Percentiles rank a stretch among this genome's conserved stretches.
phyloP scores from a whole-genome alignment of 2,113 vertebrate genomes.

The Pteruthius melanotis region DNA sequence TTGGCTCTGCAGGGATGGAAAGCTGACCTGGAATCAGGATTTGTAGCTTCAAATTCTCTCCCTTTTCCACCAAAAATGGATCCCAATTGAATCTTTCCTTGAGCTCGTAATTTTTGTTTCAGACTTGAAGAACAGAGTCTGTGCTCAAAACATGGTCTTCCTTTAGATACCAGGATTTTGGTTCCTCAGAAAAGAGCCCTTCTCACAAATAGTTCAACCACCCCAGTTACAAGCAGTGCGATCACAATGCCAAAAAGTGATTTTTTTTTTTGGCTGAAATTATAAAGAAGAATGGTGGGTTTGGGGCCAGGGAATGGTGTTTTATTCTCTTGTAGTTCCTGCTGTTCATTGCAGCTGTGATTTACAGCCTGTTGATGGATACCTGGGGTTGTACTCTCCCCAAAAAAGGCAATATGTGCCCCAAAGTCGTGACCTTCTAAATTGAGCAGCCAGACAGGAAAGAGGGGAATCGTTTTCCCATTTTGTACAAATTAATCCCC shows the following conservation, averaged over 20 bases:
- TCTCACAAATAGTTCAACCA: not conserved
- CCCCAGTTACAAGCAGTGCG: not conserved
- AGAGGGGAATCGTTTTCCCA: not conserved
- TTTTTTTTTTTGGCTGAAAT: not conserved
- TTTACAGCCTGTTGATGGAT: not conserved
- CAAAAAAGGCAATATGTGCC: not conserved
- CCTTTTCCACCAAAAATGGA: not conserved
- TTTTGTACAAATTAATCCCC: not conserved
- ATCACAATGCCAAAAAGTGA: not conserved
- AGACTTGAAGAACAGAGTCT: not conserved
- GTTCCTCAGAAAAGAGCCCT: not conserved
- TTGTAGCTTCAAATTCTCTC: not conserved
- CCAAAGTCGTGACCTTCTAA: not conserved
- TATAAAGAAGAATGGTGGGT: not conserved
- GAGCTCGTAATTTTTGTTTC: not conserved
- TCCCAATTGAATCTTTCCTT: not conserved
- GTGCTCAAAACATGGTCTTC: not conserved
- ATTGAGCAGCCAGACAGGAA: not conserved
- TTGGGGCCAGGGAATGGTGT: not conserved
- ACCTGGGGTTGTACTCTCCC: not conserved
- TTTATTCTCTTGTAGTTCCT: not conserved
- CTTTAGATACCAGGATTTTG: not conserved
- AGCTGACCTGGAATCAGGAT: not conserved
- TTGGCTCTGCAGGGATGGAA: not conserved
- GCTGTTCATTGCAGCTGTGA: not conserved